phyloP scores from a whole-genome alignment of 2,797 vertebrate species.

The Melanogrammus aeglefinus region DNA sequence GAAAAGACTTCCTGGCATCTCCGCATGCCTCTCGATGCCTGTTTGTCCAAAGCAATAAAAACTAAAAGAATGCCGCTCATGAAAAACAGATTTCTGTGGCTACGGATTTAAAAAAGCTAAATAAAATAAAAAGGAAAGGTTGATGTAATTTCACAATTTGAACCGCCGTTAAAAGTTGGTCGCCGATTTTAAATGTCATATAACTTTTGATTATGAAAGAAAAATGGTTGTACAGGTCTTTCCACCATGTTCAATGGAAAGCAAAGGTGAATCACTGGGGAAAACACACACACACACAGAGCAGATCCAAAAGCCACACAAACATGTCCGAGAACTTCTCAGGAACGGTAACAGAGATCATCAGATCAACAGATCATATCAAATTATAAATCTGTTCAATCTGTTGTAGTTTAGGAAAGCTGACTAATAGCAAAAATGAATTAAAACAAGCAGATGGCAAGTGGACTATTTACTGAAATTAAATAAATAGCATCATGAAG shows the following conservation, averaged over 20 bases:
- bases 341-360: too few species aligned
- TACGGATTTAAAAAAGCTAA: conserved; percentile 33
- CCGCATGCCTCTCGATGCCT: conserved; percentile 31
- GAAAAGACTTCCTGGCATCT: conserved; percentile 44
- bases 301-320: too few species aligned
- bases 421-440: neutral
- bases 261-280: too few species aligned
- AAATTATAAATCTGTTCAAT: too few species aligned
- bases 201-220: neutral
- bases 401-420: too few species aligned
- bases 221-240: too few species aligned
- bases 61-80: conserved; percentile 28
- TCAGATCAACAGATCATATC: too few species aligned
- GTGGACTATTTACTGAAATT: neutral
- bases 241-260: too few species aligned
- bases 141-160: neutral
- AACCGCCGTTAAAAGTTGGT: neutral
- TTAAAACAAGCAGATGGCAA: neutral
- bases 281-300: too few species aligned
- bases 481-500: conserved; percentile 46
- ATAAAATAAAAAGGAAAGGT: neutral
- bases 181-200: conserved; percentile 1
- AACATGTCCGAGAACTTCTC: too few species aligned
- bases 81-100: conserved; percentile 23
- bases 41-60: conserved; percentile 45